phyloP scores from a whole-genome alignment of 2,113 vertebrate genomes.

The Litocranius walleri region DNA sequence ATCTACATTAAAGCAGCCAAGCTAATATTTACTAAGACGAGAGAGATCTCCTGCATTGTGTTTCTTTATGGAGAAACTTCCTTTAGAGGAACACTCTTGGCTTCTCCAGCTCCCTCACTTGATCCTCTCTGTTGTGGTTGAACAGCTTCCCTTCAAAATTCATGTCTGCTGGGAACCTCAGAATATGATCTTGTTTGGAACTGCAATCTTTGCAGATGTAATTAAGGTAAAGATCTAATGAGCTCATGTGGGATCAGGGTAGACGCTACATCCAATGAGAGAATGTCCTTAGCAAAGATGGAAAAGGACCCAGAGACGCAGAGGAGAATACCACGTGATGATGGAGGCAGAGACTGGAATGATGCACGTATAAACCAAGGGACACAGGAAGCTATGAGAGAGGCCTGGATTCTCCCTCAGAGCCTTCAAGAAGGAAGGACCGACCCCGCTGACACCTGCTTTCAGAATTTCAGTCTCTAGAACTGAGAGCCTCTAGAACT shows the following conservation, averaged over 20 bases:
- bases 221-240: neutral
- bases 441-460: neutral
- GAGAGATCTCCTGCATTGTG: neutral
- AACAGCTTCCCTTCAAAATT: neutral
- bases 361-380: accelerated
- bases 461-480: neutral
- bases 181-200: neutral
- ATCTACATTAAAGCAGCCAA: neutral
- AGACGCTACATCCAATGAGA: neutral
- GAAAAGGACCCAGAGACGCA: neutral
- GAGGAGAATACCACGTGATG: neutral
- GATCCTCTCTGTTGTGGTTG: neutral
- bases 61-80: neutral
- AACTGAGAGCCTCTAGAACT: neutral
- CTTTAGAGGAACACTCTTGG: neutral
- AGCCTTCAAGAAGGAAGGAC: neutral
- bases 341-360: accelerated
- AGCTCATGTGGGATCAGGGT: neutral
- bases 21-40: neutral
- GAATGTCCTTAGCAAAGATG: neutral
- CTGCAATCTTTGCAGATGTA: neutral
- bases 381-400: accelerated
- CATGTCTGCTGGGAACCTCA: neutral
- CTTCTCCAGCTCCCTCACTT: neutral
- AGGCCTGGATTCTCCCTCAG: neutral